Evolutionary conservation across 2,888 invertebrate genomes (phyloP), one percentile per base, ranked within the genome.

Genomic region (Drosophila dives): DNA sequence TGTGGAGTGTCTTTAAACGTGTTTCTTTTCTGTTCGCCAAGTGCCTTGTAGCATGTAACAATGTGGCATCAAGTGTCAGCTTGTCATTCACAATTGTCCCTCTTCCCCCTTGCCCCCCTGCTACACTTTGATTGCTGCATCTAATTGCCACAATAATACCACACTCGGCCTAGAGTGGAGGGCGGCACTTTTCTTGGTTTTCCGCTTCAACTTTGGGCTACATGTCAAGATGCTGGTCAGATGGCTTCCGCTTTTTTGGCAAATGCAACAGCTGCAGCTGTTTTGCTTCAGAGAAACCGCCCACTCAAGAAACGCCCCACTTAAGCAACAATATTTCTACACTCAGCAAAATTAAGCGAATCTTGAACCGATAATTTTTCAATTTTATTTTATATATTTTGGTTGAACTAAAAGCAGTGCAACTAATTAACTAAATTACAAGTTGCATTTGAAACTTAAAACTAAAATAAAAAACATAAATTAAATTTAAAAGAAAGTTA

Each of bases 161-260:
- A 69, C 38, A 60, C 63, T 61, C 65, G 38, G 60, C 23, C 50
- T 26, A 11, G 20, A 29, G 55, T 40, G 10, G 26, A 20, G 11
- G 26, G 33, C 38, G 42, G 26, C 64, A 50, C 48, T 62, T 64
- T 60, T 58, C 77, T 60, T 48, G 67, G 70, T 61, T 74, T 86
- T 84, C 69, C 75, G 71, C 84, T 83, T 81, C 49, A 89, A 80
- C 84, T 83, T 89, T 73, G 80, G 80, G 76, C 73, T 68, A 67
- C 71, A 74, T 89, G 87, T 80, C 87, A 84, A 72, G 70, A 72
- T 77, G 36, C 26, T 55, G 85, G 87, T 69, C 87, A 77, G 66
- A 74, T 67, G 87, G 54, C 75, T 74, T 86, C 74, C 71, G 67
- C 50, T 55, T 26, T 50, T 55, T 55, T 50, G 59, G 63, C 42